Percentiles rank a stretch among this genome's conserved stretches.
Conservation (phyloP, 2,888 invertebrate genomes). For the Mesorhabditis belari region DNA sequence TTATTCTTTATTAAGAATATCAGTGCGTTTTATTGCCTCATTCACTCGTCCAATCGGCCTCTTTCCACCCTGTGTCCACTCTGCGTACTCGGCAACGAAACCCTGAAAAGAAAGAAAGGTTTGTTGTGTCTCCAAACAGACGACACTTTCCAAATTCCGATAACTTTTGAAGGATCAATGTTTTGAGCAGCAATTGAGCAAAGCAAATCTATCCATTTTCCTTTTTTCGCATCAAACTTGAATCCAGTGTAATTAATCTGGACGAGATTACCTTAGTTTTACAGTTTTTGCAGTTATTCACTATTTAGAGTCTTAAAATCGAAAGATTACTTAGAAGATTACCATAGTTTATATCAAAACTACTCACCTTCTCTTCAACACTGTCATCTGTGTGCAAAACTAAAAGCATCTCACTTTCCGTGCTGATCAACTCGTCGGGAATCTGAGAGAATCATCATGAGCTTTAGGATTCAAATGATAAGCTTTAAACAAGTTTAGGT, state of each 20-base stretch:
- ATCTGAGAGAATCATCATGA: too few species aligned
- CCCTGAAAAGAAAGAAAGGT: slow-evolving; percentile 16
- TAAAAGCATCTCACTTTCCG: slow-evolving; percentile 21
- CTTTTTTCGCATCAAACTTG: too few species aligned
- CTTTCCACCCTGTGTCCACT: slow-evolving; percentile 11
- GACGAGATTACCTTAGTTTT: too few species aligned
- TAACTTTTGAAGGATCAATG: background rate
- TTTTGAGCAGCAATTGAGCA: background rate
- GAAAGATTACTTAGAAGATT: too few species aligned
- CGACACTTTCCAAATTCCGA: background rate
- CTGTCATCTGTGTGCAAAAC: slow-evolving; percentile 45
- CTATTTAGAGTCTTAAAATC: background rate
- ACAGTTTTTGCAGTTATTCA: too few species aligned
- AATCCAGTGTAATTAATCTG: too few species aligned
- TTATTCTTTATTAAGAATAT: slow-evolving; percentile 1
- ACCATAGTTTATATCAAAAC: too few species aligned
- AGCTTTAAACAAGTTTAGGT: too few species aligned
- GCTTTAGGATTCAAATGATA: too few species aligned
- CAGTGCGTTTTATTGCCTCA: slow-evolving; percentile 1
- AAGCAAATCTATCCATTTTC: background rate
- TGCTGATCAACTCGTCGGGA: slow-evolving; percentile 45
- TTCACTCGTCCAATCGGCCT: slow-evolving; percentile 3
- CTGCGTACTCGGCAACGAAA: slow-evolving; percentile 43
- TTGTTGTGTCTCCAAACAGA: background rate
- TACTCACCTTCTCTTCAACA: slow-evolving; percentile 34